These are phyloP conservation scores for Corticium candelabrum DNA, from an alignment of 37 sponge, comb jelly and placozoan species.

Conservation along the genomic window DNA sequence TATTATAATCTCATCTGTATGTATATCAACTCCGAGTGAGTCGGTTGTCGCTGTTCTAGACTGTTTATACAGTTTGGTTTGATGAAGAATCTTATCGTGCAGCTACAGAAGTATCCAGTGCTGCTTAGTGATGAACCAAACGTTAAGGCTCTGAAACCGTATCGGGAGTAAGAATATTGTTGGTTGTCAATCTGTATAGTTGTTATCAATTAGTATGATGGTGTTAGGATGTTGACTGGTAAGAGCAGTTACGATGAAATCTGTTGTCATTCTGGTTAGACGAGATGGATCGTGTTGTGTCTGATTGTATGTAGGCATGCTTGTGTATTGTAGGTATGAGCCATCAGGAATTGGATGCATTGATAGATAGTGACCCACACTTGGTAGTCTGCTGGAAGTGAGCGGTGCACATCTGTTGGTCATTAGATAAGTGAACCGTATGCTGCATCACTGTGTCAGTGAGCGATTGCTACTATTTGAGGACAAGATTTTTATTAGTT, in stretches of 20 bases:
- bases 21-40: no score
- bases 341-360: slow-evolving; percentile 37
- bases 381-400: slow-evolving; percentile 40
- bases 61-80: slow-evolving; percentile 62
- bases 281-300: background rate
- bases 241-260: slow-evolving; percentile 58
- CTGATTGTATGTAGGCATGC: background rate
- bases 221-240: slow-evolving; percentile 49
- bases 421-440: background rate
- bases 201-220: no score
- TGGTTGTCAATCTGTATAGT: no score
- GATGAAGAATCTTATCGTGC: slow-evolving; percentile 45
- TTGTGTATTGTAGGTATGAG: slow-evolving; percentile 19
- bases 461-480: no score
- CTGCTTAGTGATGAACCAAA: slow-evolving; percentile 2
- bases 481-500: no score
- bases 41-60: no score
- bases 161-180: background rate
- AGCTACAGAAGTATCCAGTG: slow-evolving; percentile 64
- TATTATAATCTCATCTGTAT: no score
- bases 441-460: slow-evolving; percentile 1
- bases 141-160: slow-evolving; percentile 11
- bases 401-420: background rate
- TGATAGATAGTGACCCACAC: slow-evolving; percentile 24
- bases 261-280: slow-evolving; percentile 52